These are phyloP conservation scores for Anoncus sp. DNA, from an alignment of 2,888 invertebrate genomes.

Conservation along the genomic window DNA sequence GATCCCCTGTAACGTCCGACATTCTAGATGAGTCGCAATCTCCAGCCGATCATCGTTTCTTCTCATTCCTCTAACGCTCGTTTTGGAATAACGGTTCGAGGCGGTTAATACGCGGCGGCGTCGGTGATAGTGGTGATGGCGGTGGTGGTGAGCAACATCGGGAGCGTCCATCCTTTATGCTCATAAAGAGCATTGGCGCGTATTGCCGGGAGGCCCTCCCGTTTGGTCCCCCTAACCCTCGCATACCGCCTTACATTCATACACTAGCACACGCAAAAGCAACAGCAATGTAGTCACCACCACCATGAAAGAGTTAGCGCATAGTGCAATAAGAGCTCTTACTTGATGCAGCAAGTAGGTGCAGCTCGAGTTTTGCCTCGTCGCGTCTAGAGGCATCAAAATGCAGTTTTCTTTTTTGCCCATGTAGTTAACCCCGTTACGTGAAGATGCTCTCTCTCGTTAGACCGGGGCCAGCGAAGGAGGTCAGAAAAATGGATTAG, in stretches of 20 bases:
- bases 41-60: conserved; percentile 46
- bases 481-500: conserved; percentile 75
- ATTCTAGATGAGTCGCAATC: conserved; percentile 55
- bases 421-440: conserved; percentile 72
- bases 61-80: conserved; percentile 56
- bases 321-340: conserved; percentile 19
- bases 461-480: conserved; percentile 65
- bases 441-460: conserved; percentile 68
- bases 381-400: conserved; percentile 68
- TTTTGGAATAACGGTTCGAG: conserved; percentile 66
- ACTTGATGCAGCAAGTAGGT: conserved; percentile 6
- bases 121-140: conserved; percentile 9
- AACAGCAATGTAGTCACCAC: conserved; percentile 35
- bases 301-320: conserved; percentile 7
- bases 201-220: conserved; percentile 23
- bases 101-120: conserved; percentile 57
- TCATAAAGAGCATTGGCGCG: conserved; percentile 54
- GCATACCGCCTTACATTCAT: conserved; percentile 22
- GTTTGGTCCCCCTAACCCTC: conserved; percentile 1
- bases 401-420: conserved; percentile 72
- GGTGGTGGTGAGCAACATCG: not conserved
- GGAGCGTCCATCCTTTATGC: conserved; percentile 42
- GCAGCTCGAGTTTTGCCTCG: conserved; percentile 30
- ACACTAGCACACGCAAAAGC: conserved; percentile 31
- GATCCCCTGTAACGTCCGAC: conserved; percentile 31